A percentile compares a stretch with the other conserved stretches of the same genome.
phyloP scores from a whole-genome alignment of 2,113 vertebrate species.

The Pangasianodon gigas region DNA sequence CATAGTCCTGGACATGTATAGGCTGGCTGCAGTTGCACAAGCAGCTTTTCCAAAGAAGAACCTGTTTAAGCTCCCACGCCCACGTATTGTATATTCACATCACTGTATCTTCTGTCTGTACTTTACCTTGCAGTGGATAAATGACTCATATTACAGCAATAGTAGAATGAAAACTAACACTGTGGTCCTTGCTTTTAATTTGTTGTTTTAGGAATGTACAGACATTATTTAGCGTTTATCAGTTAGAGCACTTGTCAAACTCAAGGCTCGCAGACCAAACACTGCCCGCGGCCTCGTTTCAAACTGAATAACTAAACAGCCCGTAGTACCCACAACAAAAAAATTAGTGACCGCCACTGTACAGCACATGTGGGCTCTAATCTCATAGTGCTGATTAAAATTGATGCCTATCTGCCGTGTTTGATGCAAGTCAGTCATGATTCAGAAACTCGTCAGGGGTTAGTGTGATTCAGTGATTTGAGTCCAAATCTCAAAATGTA shows the following conservation, averaged over 20 bases:
- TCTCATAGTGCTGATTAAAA: neutral
- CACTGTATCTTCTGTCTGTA: neutral
- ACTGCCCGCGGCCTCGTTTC: neutral
- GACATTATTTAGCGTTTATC: neutral
- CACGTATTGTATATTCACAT: constrained; percentile 38
- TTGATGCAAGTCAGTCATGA: neutral
- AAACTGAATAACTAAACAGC: neutral
- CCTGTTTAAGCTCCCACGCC: constrained; percentile 63
- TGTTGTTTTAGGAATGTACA: neutral
- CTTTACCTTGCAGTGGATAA: neutral
- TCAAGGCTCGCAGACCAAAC: neutral
- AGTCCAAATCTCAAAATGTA: no score
- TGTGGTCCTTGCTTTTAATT: neutral
- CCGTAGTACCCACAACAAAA: neutral
- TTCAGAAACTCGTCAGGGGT: neutral
- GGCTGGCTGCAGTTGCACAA: constrained; percentile 63
- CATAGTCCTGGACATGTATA: constrained; percentile 61
- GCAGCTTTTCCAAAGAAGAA: constrained; percentile 42
- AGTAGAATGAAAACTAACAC: neutral
- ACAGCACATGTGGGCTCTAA: neutral
- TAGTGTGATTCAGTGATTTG: no score
- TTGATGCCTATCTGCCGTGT: neutral
- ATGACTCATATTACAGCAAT: neutral
- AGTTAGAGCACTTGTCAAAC: neutral
- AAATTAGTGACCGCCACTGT: neutral